phyloP scores from a whole-genome alignment of 1,140 invertebrate species.

The Reticulitermes speratus region DNA sequence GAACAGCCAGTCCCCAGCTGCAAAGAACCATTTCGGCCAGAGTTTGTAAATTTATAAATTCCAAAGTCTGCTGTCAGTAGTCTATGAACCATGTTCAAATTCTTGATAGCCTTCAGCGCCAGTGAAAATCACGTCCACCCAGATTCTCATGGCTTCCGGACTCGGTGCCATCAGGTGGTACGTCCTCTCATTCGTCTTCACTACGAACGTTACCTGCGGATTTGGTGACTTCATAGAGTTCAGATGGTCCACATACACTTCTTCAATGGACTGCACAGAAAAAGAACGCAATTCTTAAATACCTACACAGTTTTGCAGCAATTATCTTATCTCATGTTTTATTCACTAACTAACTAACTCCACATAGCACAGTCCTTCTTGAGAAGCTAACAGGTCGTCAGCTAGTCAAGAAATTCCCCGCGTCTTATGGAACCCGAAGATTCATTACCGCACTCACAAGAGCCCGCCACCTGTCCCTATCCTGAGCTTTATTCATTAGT shows the following conservation, averaged over 20 bases:
- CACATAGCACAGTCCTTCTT: too few relatives aligned
- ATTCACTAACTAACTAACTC: too few relatives aligned
- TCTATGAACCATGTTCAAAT: conserved; percentile 55
- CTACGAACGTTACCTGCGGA: conserved; percentile 89
- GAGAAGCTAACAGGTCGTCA: too few relatives aligned
- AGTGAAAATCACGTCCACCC: conserved; percentile 95
- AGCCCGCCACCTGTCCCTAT: too few relatives aligned
- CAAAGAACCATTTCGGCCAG: background rate
- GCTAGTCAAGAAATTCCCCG: too few relatives aligned
- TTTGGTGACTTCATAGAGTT: conserved; percentile 89
- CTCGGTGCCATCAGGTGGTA: conserved; percentile 93
- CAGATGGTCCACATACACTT: conserved; percentile 95
- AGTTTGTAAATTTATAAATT: background rate
- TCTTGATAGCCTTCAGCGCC: conserved; percentile 84
- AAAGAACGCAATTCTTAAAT: conserved; percentile 25
- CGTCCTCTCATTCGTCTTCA: conserved; percentile 88
- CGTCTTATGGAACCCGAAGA: too few relatives aligned
- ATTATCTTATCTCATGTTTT: too few relatives aligned
- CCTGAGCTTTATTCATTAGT: too few relatives aligned
- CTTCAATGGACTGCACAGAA: conserved; percentile 82
- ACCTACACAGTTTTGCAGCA: too few relatives aligned
- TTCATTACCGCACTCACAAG: too few relatives aligned
- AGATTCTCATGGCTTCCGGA: conserved; percentile 91
- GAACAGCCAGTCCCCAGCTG: background rate
- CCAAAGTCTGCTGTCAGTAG: background rate